A percentile compares a stretch with the other conserved stretches of the same genome.
Evolutionary conservation across 1,140 invertebrate species (phyloP).

Genomic region (Drosophila yakuba): DNA sequence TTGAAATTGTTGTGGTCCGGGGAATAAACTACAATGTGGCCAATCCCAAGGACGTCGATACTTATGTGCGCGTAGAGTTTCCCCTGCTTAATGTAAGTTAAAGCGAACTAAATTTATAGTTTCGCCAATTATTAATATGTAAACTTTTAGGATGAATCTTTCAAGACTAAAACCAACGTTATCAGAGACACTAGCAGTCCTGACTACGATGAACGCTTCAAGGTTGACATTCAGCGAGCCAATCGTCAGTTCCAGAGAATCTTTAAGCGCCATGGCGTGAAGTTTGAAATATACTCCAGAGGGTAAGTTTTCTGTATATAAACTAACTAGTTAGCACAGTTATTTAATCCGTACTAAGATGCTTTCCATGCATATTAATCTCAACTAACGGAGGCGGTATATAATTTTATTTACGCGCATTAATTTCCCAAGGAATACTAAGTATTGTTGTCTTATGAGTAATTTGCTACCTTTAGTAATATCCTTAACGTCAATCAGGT

Average conservation of each 20-base stretch:
- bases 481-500: neutral
- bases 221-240: constrained; percentile 91
- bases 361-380: constrained; percentile 34
- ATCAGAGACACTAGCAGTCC: constrained; percentile 95
- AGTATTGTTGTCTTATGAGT: neutral
- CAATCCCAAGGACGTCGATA: constrained; percentile 95
- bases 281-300: constrained; percentile 96
- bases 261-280: constrained; percentile 94
- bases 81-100: constrained; percentile 92
- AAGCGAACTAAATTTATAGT: too few species aligned
- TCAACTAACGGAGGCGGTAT: constrained; percentile 23
- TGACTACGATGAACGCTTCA: constrained; percentile 92
- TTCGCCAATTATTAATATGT: neutral
- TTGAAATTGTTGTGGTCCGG: constrained; percentile 94
- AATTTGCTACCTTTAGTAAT: neutral
- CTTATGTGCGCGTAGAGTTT: constrained; percentile 97
- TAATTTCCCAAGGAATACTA: neutral
- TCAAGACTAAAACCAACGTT: constrained; percentile 90
- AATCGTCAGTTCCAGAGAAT: constrained; percentile 92
- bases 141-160: constrained; percentile 89
- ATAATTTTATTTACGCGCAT: neutral
- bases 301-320: constrained; percentile 89
- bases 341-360: constrained; percentile 18
- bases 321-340: neutral
- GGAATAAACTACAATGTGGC: constrained; percentile 94